phyloP scores from a whole-genome alignment of 2,113 vertebrate species.

The Callocephalon fimbriatum region DNA sequence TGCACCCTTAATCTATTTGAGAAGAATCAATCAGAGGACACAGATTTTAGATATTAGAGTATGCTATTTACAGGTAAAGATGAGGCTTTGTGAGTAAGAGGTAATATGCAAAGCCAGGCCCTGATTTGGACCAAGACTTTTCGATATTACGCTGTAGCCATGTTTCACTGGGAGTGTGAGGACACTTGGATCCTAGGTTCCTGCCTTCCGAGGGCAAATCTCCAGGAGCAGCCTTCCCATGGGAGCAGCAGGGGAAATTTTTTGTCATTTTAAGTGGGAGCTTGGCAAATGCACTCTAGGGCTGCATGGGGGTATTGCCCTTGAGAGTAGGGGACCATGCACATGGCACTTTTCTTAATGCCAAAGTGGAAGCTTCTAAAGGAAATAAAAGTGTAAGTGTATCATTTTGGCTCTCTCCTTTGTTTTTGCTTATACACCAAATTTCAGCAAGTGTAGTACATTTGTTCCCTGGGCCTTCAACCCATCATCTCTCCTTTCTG shows the following conservation, averaged over 20 bases:
- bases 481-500: neutral
- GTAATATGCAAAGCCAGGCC: neutral
- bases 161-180: fast-evolving
- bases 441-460: neutral
- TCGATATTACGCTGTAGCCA: fast-evolving
- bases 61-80: neutral
- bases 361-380: neutral
- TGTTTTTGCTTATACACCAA: slow-evolving; percentile 1
- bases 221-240: neutral
- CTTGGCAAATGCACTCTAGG: neutral
- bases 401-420: neutral
- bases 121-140: fast-evolving
- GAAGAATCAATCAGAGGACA: neutral
- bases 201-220: neutral
- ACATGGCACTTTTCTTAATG: neutral
- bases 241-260: neutral
- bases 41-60: neutral
- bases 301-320: neutral
- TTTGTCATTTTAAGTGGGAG: neutral
- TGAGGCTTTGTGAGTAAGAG: neutral
- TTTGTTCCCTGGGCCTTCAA: slow-evolving; percentile 22
- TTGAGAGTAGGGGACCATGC: neutral
- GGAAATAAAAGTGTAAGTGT: neutral
- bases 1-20: neutral
- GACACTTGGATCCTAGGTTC: neutral